A percentile compares a stretch with the other conserved stretches of the same genome.
Evolutionary conservation across 92 coral and sea anemone genomes (phyloP).

Genomic region (Parazoanthus darwini): DNA sequence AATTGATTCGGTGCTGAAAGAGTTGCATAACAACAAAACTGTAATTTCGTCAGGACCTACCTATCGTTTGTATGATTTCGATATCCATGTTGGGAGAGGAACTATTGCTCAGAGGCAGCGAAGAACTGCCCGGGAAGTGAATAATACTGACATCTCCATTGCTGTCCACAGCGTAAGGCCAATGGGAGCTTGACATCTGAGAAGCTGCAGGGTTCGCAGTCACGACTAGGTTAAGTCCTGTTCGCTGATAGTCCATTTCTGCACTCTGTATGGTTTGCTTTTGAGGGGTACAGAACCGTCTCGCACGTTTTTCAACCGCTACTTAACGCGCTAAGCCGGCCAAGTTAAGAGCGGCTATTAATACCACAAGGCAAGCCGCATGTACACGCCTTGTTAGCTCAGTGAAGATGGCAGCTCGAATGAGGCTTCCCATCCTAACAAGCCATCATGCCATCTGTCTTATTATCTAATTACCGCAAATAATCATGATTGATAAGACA

Average conservation of each 20-base stretch:
- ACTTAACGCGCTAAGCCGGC: slow-evolving; percentile 34
- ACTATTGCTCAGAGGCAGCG: background rate
- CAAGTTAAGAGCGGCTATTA: slow-evolving; percentile 2
- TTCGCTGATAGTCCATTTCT: slow-evolving; percentile 24
- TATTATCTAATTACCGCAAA: slow-evolving; percentile 83
- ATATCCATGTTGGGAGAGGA: slow-evolving; percentile 64
- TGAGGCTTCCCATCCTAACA: slow-evolving; percentile 74
- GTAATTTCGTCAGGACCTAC: slow-evolving; percentile 37
- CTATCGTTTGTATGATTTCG: slow-evolving; percentile 79
- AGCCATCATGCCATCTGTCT: slow-evolving; percentile 92
- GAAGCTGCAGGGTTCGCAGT: slow-evolving; percentile 17
- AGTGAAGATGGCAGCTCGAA: slow-evolving; percentile 47
- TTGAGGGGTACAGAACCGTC: background rate
- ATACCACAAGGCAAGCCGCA: slow-evolving; percentile 22
- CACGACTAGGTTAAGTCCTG: slow-evolving; percentile 24
- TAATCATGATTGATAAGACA: slow-evolving; percentile 46
- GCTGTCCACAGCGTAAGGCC: slow-evolving; percentile 42
- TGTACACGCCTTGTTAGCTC: slow-evolving; percentile 46
- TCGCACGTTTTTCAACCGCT: background rate
- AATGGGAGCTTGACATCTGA: slow-evolving; percentile 14
- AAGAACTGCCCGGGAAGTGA: slow-evolving; percentile 30
- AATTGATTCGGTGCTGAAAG: slow-evolving; percentile 1
- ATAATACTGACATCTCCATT: slow-evolving; percentile 40
- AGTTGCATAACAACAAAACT: background rate
- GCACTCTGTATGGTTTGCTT: background rate